phyloP scores from a whole-genome alignment of 2,888 invertebrate genomes.

The Pristionchus exspectatus region DNA sequence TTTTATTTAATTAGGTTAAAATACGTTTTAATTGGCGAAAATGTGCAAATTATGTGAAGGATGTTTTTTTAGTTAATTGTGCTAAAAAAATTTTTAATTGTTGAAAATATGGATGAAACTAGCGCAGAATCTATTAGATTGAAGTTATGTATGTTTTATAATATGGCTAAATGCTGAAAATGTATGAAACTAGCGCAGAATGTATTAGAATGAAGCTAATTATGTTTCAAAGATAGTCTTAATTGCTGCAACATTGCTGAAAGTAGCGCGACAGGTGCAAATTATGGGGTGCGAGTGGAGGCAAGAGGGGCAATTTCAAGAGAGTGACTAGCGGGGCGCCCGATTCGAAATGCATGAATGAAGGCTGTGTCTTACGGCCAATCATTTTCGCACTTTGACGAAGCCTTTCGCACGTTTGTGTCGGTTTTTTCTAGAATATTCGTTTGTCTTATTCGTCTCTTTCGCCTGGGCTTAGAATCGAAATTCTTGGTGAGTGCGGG shows the following conservation, averaged over 20 bases:
- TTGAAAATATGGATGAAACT: no score
- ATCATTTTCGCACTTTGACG: neutral
- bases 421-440: neutral
- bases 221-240: neutral
- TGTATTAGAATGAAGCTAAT: no score
- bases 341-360: conserved; percentile 2
- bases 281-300: neutral
- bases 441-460: no score
- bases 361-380: neutral
- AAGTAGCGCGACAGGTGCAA: neutral
- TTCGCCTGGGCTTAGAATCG: no score
- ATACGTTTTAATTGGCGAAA: neutral
- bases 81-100: no score
- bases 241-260: neutral
- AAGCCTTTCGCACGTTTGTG: neutral
- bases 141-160: neutral
- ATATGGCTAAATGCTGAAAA: no score
- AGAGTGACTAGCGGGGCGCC: neutral
- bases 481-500: no score
- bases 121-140: no score
- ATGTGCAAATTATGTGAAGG: neutral
- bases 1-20: neutral
- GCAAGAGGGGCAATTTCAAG: neutral
- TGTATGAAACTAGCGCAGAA: no score
- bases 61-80: no score